These are phyloP conservation scores for Stegastes partitus DNA, from an alignment of 2,113 vertebrate species.

Conservation along the genomic window DNA sequence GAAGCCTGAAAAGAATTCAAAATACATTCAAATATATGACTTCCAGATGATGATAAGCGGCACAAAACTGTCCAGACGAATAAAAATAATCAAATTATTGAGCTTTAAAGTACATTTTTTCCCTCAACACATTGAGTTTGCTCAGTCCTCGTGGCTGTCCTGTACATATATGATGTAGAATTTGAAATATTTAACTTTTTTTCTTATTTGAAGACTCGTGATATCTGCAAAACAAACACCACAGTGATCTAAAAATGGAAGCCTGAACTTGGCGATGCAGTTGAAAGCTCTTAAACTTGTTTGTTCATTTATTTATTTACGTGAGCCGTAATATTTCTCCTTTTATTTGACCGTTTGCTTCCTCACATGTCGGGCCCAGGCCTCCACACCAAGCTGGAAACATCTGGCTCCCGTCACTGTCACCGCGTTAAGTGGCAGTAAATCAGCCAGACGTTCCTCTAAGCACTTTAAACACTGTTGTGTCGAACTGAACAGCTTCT, in stretches of 20 bases:
- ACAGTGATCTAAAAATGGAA: no score
- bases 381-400: neutral
- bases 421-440: conserved; percentile 29
- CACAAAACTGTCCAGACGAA: neutral
- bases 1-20: no score
- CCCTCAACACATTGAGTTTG: neutral
- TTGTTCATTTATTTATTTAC: neutral
- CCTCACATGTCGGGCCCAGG: neutral
- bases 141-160: neutral
- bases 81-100: neutral
- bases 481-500: conserved; percentile 23
- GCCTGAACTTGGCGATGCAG: no score
- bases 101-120: neutral
- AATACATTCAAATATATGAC: no score
- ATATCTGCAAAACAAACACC: no score
- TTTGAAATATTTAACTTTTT: no score
- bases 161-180: no score
- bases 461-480: conserved; percentile 52
- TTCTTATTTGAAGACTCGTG: no score
- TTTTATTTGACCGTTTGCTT: neutral
- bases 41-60: no score
- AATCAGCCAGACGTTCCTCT: conserved; percentile 27
- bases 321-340: neutral
- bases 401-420: conserved; percentile 40
- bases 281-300: no score